Evolutionary conservation across 1,140 invertebrate species (phyloP).

Genomic region (Apis dorsata): DNA sequence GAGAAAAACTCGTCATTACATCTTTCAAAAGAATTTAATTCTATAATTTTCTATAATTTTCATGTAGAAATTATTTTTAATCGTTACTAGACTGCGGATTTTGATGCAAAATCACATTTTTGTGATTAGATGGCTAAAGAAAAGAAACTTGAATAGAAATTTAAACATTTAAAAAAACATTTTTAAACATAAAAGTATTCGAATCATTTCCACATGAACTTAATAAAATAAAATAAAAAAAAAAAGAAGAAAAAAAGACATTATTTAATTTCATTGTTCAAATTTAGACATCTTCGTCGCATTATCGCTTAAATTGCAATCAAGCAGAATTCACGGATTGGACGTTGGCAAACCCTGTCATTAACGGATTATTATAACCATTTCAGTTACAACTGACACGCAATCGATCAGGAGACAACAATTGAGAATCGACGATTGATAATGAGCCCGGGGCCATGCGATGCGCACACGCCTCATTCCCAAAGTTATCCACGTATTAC

Average conservation of each 20-base stretch:
- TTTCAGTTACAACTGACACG: background rate
- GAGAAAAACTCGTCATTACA: no score
- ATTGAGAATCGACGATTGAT: conserved; percentile 56
- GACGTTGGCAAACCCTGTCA: conserved; percentile 3
- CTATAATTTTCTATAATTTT: no score
- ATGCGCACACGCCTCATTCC: conserved; percentile 29
- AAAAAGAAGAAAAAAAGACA: background rate
- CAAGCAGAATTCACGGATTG: background rate
- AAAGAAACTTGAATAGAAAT: no score
- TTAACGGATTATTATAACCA: conserved; percentile 49
- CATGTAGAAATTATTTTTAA: no score
- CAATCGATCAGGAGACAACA: conserved; percentile 48
- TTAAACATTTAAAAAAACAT: no score
- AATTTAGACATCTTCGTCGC: background rate
- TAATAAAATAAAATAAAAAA: background rate
- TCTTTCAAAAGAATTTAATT: no score
- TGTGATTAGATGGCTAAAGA: no score
- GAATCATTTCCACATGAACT: background rate
- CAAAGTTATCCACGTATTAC: conserved; percentile 52
- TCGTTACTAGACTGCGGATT: no score
- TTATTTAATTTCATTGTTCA: background rate
- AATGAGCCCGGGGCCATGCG: conserved; percentile 45
- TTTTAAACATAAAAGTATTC: background rate
- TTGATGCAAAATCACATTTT: no score
- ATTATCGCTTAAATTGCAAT: background rate